Conservation (phyloP, 2,797 vertebrate genomes). For the Sternotherus odoratus region DNA sequence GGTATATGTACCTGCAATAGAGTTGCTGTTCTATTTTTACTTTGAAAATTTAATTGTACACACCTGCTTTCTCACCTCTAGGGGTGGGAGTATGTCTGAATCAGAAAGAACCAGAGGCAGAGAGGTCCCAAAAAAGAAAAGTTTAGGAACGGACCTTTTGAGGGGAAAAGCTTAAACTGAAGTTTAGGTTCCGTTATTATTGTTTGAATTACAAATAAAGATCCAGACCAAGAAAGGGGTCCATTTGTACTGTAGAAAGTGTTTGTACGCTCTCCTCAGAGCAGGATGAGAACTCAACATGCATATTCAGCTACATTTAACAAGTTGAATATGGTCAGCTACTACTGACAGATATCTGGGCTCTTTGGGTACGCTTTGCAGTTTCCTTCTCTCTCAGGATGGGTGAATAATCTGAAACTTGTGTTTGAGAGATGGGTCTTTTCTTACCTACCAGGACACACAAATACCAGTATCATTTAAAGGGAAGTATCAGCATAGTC, state of each 20-base stretch:
- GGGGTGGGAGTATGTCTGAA: neutral
- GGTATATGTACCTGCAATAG: neutral
- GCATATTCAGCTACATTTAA: neutral
- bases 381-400: neutral
- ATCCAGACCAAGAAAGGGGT: neutral
- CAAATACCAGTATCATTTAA: accelerated
- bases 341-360: neutral
- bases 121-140: neutral
- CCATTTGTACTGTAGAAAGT: accelerated
- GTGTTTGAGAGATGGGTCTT: neutral
- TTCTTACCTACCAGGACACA: neutral
- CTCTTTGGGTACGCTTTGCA: neutral
- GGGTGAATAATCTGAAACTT: neutral
- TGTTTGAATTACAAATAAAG: neutral
- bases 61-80: neutral
- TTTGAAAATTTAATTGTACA: neutral
- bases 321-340: accelerated
- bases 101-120: neutral
- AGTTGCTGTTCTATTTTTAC: neutral
- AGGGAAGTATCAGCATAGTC: accelerated
- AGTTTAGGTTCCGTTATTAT: neutral
- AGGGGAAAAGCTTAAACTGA: neutral
- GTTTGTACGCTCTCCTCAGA: neutral
- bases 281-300: neutral
- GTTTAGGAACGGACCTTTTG: neutral